phyloP scores from a whole-genome alignment of 1,140 invertebrate species.

The Leptopilina clavipes region DNA sequence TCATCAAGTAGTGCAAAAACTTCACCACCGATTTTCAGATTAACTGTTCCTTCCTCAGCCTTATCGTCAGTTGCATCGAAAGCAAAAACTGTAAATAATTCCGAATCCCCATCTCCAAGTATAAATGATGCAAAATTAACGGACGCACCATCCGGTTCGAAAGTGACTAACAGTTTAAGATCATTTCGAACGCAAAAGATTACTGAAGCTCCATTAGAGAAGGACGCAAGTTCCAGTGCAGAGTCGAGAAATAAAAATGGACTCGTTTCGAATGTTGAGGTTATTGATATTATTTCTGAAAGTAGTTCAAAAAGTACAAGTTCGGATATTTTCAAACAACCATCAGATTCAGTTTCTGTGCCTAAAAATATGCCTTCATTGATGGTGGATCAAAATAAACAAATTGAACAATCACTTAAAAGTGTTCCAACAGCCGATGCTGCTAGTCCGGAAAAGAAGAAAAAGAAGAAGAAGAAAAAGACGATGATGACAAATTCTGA shows the following conservation, averaged over 20 bases:
- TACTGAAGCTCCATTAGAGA: neutral
- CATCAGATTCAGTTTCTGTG: neutral
- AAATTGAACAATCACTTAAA: no score
- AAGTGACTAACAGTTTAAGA: neutral
- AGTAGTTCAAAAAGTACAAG: neutral
- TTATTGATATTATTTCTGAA: conserved; percentile 16
- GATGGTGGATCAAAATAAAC: no score
- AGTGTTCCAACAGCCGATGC: neutral
- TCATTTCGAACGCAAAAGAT: neutral
- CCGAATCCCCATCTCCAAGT: neutral
- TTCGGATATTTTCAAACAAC: neutral
- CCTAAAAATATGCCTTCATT: neutral
- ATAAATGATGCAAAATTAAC: neutral
- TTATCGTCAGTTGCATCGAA: neutral
- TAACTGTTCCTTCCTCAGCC: neutral
- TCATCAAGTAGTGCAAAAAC: neutral
- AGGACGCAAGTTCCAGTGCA: neutral
- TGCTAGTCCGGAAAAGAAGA: neutral
- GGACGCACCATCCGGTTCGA: neutral
- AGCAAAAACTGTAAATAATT: neutral
- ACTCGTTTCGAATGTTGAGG: neutral
- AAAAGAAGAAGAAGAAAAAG: neutral
- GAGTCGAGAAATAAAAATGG: neutral
- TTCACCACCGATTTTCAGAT: neutral
- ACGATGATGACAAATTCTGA: neutral